A percentile compares a stretch with the other conserved stretches of the same genome.
Evolutionary conservation across 2,113 vertebrate species (phyloP).

Genomic region (Theropithecus gelada): DNA sequence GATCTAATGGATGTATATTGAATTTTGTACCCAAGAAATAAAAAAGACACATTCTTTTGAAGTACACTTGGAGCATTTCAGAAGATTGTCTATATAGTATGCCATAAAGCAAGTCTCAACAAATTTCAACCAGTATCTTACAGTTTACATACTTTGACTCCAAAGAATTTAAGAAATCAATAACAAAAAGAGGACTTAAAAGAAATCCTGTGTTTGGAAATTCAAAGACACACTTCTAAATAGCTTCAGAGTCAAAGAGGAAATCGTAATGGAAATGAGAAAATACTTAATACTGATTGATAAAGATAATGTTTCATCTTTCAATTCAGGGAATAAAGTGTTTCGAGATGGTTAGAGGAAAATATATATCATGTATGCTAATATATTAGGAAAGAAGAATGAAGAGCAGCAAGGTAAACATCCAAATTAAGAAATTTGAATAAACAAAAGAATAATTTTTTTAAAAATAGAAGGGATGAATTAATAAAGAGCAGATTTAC

Average conservation of each 20-base stretch:
- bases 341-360: background rate
- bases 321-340: background rate
- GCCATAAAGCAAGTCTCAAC: background rate
- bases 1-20: background rate
- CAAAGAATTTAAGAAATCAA: constrained; percentile 17
- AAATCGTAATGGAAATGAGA: constrained; percentile 3
- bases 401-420: background rate
- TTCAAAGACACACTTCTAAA: constrained; percentile 2
- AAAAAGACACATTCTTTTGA: background rate
- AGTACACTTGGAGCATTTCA: background rate
- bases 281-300: background rate
- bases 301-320: background rate
- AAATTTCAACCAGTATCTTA: background rate
- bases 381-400: background rate
- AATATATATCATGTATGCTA: background rate
- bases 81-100: background rate
- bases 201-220: background rate
- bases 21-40: background rate
- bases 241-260: background rate
- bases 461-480: background rate
- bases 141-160: background rate
- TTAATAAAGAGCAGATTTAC: background rate
- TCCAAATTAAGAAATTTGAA: background rate
- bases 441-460: background rate
- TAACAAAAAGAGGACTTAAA: background rate